Conservation (phyloP, 2,888 invertebrate species). For the Caenorhabditis virilis region DNA sequence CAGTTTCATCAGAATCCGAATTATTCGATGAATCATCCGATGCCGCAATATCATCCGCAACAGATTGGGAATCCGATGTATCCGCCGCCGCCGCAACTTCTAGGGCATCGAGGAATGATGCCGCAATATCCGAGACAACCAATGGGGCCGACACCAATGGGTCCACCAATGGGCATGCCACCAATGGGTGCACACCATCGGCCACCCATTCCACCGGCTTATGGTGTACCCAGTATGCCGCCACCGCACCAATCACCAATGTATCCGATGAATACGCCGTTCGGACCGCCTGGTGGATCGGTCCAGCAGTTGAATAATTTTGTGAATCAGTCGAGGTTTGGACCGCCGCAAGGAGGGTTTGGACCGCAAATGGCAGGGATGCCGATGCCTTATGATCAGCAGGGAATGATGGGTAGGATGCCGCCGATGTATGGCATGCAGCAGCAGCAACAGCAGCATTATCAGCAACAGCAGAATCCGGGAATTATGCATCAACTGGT, state of each 20-base stretch:
- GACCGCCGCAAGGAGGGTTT: constrained; percentile 4
- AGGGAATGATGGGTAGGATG: constrained; percentile 3
- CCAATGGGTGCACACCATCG: background rate
- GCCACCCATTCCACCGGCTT: too few relatives aligned
- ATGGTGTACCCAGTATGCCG: constrained; percentile 15
- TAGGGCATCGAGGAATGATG: too few relatives aligned
- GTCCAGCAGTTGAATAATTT: constrained; percentile 41
- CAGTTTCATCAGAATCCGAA: too few relatives aligned
- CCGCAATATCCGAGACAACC: background rate
- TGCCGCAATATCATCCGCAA: constrained; percentile 5
- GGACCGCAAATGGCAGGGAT: background rate
- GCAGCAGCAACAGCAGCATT: constrained; percentile 23
- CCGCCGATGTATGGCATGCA: constrained; percentile 15
- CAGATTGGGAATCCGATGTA: constrained; percentile 7
- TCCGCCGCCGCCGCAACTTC: background rate
- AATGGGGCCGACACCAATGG: background rate
- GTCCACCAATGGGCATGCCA: background rate
- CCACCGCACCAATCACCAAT: constrained; percentile 2
- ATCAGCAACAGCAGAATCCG: too few relatives aligned
- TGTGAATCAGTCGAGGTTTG: constrained; percentile 36
- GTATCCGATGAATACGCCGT: constrained; percentile 8
- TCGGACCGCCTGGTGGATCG: constrained; percentile 1
- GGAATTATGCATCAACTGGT: too few relatives aligned
- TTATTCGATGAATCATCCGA: too few relatives aligned
- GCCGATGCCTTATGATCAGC: too few relatives aligned